phyloP scores from a whole-genome alignment of 2,797 vertebrate species.

The Argya squamiceps region DNA sequence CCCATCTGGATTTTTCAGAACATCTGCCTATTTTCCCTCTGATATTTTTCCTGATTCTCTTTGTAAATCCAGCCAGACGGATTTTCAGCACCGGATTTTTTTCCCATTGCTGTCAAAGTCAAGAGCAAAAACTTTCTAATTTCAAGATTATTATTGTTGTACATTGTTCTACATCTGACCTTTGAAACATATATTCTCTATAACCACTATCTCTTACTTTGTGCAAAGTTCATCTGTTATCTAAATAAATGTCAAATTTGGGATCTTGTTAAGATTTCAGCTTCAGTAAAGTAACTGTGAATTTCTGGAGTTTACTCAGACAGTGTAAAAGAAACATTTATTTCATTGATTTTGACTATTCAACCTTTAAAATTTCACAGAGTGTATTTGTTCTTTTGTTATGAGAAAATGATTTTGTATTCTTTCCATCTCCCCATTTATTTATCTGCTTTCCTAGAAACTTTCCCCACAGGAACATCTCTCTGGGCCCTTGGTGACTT shows the following conservation, averaged over 20 bases:
- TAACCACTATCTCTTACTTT: conserved; percentile 37
- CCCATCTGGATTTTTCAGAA: not conserved
- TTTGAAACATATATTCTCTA: conserved; percentile 50
- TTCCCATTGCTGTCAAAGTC: conserved; percentile 1
- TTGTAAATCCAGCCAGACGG: not conserved
- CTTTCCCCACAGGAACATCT: not conserved
- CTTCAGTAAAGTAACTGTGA: conserved; percentile 9
- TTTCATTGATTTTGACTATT: conserved; percentile 40
- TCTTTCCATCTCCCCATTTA: not conserved
- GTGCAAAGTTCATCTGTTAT: conserved; percentile 61
- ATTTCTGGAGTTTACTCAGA: conserved; percentile 39
- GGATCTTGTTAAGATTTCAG: conserved; percentile 31
- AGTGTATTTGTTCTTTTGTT: conserved; percentile 24
- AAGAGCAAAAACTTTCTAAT: conserved; percentile 39
- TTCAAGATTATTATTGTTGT: not conserved
- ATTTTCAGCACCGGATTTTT: not conserved
- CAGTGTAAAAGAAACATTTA: conserved; percentile 25
- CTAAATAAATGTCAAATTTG: conserved; percentile 60
- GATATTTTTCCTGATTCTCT: not conserved
- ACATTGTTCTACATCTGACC: conserved; percentile 47
- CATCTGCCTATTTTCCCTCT: not conserved
- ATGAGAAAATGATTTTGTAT: conserved; percentile 17
- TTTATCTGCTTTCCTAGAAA: not conserved
- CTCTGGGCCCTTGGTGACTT: not conserved
- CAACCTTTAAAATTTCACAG: conserved; percentile 37